Percentiles rank a stretch among this genome's conserved stretches.
Conservation (phyloP, 2,888 invertebrate genomes). For the Tachina grossa region DNA sequence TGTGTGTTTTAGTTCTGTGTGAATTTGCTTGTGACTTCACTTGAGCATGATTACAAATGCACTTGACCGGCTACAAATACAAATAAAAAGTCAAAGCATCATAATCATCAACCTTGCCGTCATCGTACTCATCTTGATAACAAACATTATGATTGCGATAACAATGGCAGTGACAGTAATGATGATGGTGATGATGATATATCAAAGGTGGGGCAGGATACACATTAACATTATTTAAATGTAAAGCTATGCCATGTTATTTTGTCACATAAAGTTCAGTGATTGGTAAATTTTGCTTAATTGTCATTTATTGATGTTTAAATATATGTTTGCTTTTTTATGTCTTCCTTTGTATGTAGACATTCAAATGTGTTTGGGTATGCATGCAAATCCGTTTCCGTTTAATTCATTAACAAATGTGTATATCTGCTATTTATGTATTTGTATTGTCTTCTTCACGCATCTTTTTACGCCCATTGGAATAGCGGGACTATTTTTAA, state of each 20-base stretch:
- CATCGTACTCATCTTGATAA: slow-evolving; percentile 51
- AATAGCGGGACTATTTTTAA: no score
- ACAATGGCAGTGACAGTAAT: slow-evolving; percentile 15
- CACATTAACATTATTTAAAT: slow-evolving; percentile 15
- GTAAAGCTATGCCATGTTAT: background rate
- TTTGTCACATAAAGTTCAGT: slow-evolving; percentile 27
- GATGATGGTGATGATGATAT: slow-evolving; percentile 19
- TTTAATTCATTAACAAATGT: slow-evolving; percentile 33
- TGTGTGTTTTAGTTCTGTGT: slow-evolving; percentile 24
- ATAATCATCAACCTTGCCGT: slow-evolving; percentile 29
- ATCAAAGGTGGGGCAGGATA: slow-evolving; percentile 20
- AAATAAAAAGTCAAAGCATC: slow-evolving; percentile 50
- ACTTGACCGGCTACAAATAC: slow-evolving; percentile 66
- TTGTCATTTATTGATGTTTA: slow-evolving; percentile 37
- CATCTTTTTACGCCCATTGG: no score
- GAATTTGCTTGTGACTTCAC: slow-evolving; percentile 66
- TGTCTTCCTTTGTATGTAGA: background rate
- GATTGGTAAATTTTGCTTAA: slow-evolving; percentile 55
- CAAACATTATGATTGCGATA: slow-evolving; percentile 46
- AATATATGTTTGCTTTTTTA: background rate
- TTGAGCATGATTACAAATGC: slow-evolving; percentile 64
- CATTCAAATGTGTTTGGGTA: background rate
- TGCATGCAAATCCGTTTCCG: slow-evolving; percentile 38
- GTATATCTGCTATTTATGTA: background rate
- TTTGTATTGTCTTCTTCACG: background rate